Conservation (phyloP, 2,797 vertebrate species). For the Sus cebifrons region DNA sequence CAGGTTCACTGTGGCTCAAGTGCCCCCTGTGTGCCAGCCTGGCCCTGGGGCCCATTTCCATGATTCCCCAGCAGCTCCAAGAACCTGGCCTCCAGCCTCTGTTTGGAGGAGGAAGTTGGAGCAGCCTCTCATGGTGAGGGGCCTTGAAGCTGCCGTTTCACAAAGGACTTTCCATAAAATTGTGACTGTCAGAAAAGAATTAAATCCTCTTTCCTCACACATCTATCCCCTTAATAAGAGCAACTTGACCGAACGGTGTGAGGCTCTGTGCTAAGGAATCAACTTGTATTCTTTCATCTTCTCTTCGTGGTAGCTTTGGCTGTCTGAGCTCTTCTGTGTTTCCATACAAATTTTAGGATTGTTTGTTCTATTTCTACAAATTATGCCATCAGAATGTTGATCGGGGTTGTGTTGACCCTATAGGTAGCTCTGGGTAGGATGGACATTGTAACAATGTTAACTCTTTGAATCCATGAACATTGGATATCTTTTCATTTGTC, state of each 20-base stretch:
- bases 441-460: too few relatives aligned
- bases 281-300: too few relatives aligned
- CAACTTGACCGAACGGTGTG: neutral
- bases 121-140: neutral
- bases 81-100: neutral
- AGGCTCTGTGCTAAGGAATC: neutral
- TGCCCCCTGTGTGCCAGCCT: neutral
- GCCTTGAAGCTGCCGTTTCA: neutral
- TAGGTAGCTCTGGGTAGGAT: too few relatives aligned
- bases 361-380: too few relatives aligned
- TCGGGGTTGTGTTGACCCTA: too few relatives aligned
- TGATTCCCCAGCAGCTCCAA: neutral
- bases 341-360: too few relatives aligned
- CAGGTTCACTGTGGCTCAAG: neutral
- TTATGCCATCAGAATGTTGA: too few relatives aligned
- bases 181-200: neutral
- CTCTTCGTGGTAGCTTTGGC: neutral
- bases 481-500: too few relatives aligned
- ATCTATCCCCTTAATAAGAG: neutral
- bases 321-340: too few relatives aligned
- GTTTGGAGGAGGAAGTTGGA: rapidly evolving
- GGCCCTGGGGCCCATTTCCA: neutral
- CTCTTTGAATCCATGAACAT: too few relatives aligned
- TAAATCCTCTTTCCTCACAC: neutral
- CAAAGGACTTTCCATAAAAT: neutral